phyloP scores from a whole-genome alignment of 2,113 vertebrate species.

The Chaetops frenatus region DNA sequence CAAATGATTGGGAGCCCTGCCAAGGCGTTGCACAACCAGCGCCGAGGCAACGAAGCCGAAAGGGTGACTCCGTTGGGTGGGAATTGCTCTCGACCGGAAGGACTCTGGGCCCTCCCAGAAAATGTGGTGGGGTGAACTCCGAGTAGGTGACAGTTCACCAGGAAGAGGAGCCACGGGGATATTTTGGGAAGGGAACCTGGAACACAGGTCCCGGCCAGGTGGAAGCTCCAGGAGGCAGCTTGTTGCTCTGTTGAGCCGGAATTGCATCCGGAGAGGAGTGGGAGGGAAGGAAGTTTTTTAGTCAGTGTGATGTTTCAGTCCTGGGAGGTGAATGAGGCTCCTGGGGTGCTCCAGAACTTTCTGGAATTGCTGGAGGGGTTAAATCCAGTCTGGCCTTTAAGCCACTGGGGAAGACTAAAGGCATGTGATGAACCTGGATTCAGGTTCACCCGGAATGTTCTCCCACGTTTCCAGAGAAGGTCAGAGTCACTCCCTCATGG shows the following conservation, averaged over 20 bases:
- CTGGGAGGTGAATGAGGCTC: not conserved
- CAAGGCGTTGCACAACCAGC: not conserved
- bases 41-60: not conserved
- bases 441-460: not conserved
- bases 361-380: not conserved
- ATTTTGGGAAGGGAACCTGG: not conserved
- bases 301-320: not conserved
- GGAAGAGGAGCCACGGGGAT: not conserved
- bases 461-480: not conserved
- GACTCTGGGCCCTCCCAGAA: not conserved
- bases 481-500: not conserved
- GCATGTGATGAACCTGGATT: not conserved
- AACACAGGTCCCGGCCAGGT: not conserved
- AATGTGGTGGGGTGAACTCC: not conserved
- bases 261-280: not conserved
- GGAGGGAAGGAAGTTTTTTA: not conserved
- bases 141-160: not conserved
- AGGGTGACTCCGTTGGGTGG: not conserved
- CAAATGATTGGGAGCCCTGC: not conserved
- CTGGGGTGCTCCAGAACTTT: not conserved
- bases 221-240: not conserved
- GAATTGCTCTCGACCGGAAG: not conserved
- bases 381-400: not conserved
- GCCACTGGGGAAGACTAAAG: not conserved
- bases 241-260: not conserved